phyloP scores from a whole-genome alignment of 1,140 invertebrate species.

The Berghia stephanieae region DNA sequence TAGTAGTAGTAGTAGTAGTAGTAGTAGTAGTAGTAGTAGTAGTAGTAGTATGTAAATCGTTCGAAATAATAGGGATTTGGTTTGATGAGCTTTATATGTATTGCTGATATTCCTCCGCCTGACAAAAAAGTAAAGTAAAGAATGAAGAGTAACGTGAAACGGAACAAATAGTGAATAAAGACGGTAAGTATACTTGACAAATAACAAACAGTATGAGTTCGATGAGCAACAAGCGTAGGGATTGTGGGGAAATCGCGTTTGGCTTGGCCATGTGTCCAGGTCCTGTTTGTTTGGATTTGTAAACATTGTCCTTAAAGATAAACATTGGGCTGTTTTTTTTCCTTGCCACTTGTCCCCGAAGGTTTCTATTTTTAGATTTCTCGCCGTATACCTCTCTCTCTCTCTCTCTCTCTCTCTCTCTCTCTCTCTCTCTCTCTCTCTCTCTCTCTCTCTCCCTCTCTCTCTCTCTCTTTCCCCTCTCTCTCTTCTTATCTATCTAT shows the following conservation, averaged over 20 bases:
- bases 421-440: not conserved
- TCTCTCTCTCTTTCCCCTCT: not conserved
- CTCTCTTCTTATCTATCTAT: not conserved
- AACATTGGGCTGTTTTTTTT: too few species aligned
- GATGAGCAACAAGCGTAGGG: too few species aligned
- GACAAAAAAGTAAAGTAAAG: too few species aligned
- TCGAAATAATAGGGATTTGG: too few species aligned
- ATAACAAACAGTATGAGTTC: too few species aligned
- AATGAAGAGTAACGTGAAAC: too few species aligned
- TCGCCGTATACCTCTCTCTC: not conserved
- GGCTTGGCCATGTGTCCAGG: not conserved
- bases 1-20: constrained; percentile 8
- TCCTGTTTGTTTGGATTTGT: not conserved
- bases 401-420: not conserved
- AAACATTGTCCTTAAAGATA: too few species aligned
- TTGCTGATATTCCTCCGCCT: too few species aligned
- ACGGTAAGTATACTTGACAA: too few species aligned
- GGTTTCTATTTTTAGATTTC: not conserved
- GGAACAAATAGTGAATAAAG: too few species aligned
- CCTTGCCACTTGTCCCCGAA: not conserved
- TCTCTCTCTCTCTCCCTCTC: not conserved
- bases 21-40: constrained; percentile 7
- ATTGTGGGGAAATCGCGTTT: too few species aligned
- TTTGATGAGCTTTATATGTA: too few species aligned
- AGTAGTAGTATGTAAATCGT: constrained; percentile 8